Evolutionary conservation across 2,797 vertebrate species (phyloP), one percentile per base, ranked within the genome.

Genomic region (Emys orbicularis): DNA sequence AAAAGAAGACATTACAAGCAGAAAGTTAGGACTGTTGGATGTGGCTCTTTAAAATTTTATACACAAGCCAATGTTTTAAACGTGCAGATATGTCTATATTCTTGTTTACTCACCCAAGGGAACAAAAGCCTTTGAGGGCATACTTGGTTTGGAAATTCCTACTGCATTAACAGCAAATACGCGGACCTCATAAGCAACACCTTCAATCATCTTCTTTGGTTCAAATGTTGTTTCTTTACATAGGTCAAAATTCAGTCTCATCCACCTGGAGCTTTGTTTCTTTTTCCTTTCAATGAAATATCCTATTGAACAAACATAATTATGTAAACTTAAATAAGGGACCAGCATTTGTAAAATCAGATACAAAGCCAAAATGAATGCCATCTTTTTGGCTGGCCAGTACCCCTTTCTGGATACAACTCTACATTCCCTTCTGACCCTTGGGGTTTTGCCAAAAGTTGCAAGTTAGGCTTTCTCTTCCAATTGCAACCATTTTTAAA

Each of bases 121-220:
- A 93, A 99, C 98, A 92, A 99, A 99, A 82, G 99, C 98, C 98
- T 99, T 99, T 13, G 99, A 99, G 12, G 99, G 99, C 97, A 99
- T 99, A 77, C 99, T 99, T 96, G 99, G 99, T 97, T 99, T 99
- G 93, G 99, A 99, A 92, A 98, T 99, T 21, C 99, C 99, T 0
- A 99, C 99, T 72, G 99, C 98, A 57, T 99, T 99, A 83, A 99
- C 99, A 0, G 99, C 99, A 97, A 99, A 99, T 96, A 99, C 98
- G 8, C 99, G 99, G 77, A 99, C 99, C 97, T 99, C 99, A 0
- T 99, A 99, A 7, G 99, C 99, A 91, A 99, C 99, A 5, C 99
- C 99, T 98, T 99, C 99, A 97, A 99, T 99, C 99, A 99, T 99
- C 98, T 99, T 99, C 98, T 99, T 99, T 88, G 99, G 99, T 94